phyloP scores from a whole-genome alignment of 2,888 invertebrate species.

The Drosophila barbarae region DNA sequence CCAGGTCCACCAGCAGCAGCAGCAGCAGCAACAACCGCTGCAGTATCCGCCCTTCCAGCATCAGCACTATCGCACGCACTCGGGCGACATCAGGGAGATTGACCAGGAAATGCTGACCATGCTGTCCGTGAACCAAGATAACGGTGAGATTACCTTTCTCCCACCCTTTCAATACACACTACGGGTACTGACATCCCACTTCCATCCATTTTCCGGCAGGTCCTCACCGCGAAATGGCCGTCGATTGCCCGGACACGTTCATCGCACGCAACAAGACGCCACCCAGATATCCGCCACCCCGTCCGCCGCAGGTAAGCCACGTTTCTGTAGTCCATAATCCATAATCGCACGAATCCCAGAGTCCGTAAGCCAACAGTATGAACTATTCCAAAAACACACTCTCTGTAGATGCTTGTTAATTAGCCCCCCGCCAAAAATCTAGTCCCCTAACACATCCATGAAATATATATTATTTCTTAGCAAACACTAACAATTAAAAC shows the following conservation, averaged over 20 bases:
- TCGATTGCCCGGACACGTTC: conserved; percentile 97
- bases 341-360: neutral
- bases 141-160: conserved; percentile 80
- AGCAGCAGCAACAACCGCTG: conserved; percentile 71
- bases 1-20: conserved; percentile 60
- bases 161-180: too few species aligned
- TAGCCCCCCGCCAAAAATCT: too few species aligned
- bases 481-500: conserved; percentile 1
- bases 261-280: conserved; percentile 94
- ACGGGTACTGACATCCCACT: neutral
- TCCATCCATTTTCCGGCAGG: conserved; percentile 80
- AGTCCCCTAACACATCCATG: neutral
- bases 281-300: conserved; percentile 92
- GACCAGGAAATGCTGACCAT: conserved; percentile 89
- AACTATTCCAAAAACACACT: conserved; percentile 1
- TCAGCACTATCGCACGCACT: conserved; percentile 81
- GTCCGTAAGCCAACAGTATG: conserved; percentile 4
- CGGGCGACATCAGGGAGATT: conserved; percentile 79
- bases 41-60: conserved; percentile 63
- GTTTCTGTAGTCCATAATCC: neutral
- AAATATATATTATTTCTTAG: too few species aligned
- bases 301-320: conserved; percentile 83
- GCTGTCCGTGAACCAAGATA: conserved; percentile 84
- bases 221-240: conserved; percentile 98
- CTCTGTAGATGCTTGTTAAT: conserved; percentile 3